Base-by-base conservation (phyloP, 2,113 vertebrate genomes). In the Chascanopsetta lugubris region DNA sequence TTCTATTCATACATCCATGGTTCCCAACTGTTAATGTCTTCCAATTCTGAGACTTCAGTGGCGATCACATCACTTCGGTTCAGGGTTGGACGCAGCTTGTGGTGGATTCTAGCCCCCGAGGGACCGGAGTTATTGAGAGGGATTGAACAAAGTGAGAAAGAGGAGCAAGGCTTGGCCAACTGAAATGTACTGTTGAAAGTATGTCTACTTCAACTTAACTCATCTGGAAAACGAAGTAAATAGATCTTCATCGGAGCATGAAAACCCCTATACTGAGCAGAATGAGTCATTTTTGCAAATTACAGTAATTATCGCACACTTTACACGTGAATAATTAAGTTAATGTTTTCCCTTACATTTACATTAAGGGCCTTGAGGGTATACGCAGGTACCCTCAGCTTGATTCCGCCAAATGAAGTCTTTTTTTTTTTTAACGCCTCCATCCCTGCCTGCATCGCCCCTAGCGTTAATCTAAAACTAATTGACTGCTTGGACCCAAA, bases 111-210 rank as follows among this genome's bases (percentile, higher is more conserved):
- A 48, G 64, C 42, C 48, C 38, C 61, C 32, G 60, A 56, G 69
- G n/a, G 72, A 56, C 55, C 30, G 11, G 32, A 76, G 48, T 66
- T 8, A 12, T 13, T 48, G 7, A 17, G 34, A 70, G 2, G 24
- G 2, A n/a, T n/a, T n/a, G n/a, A n/a, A n/a, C n/a, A n/a, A n/a
- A n/a, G n/a, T 43, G 25, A 34, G n/a, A 22, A 66, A 69, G 42
- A 83, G 84, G 80, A 87, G 77, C 85, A 81, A 86, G 84, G 76
- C 77, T 86, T 60, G 72, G 63, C 17, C 50, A 62, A 30, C 6
- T 22, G 1, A 24, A 69, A 36, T 56, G 18, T 12, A 20, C 21
- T 45, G 11, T 34, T 12, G 0, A 6, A 47, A 5, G 20, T 45
- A 38, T 32, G n/a, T n/a, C n/a, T n/a, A n/a, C n/a, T n/a, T n/a